A percentile compares a stretch with the other conserved stretches of the same genome.
phyloP scores from a whole-genome alignment of 2,888 invertebrate genomes.

The Ypsolopha scabrella region DNA sequence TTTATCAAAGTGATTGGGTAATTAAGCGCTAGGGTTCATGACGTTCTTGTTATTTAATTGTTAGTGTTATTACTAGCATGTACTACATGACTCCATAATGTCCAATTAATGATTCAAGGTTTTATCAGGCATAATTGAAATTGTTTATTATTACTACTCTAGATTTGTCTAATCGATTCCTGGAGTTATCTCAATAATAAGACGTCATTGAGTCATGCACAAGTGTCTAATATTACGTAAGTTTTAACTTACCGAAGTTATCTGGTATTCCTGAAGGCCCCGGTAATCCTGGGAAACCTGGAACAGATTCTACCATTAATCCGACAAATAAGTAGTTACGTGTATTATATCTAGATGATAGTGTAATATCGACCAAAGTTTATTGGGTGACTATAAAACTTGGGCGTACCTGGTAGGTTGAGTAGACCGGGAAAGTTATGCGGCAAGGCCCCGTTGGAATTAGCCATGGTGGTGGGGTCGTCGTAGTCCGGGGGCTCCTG shows the following conservation, averaged over 20 bases:
- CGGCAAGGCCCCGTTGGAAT: slow-evolving; percentile 73
- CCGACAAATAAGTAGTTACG: background rate
- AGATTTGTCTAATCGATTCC: slow-evolving; percentile 32
- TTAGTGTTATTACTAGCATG: slow-evolving; percentile 49
- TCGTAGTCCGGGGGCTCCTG: slow-evolving; percentile 81
- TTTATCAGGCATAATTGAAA: slow-evolving; percentile 23
- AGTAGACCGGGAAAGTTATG: slow-evolving; percentile 85
- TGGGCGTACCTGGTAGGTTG: slow-evolving; percentile 78
- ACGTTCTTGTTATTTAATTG: slow-evolving; percentile 46
- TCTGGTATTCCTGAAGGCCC: slow-evolving; percentile 90
- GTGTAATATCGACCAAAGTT: background rate
- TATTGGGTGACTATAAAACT: slow-evolving; percentile 8
- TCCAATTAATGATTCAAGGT: slow-evolving; percentile 39
- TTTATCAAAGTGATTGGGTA: background rate
- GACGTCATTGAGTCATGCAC: slow-evolving; percentile 36
- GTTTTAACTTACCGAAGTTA: slow-evolving; percentile 80
- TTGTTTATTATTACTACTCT: slow-evolving; percentile 26
- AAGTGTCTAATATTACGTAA: slow-evolving; percentile 22
- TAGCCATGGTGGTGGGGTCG: slow-evolving; percentile 75
- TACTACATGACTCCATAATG: slow-evolving; percentile 53
- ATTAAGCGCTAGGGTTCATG: slow-evolving; percentile 10
- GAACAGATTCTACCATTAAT: slow-evolving; percentile 23
- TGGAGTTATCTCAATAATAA: slow-evolving; percentile 12
- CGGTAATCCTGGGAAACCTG: slow-evolving; percentile 80
- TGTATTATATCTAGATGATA: background rate